Evolutionary conservation across 2,888 invertebrate genomes (phyloP).

Genomic region (Ryuthela nishihirai): DNA sequence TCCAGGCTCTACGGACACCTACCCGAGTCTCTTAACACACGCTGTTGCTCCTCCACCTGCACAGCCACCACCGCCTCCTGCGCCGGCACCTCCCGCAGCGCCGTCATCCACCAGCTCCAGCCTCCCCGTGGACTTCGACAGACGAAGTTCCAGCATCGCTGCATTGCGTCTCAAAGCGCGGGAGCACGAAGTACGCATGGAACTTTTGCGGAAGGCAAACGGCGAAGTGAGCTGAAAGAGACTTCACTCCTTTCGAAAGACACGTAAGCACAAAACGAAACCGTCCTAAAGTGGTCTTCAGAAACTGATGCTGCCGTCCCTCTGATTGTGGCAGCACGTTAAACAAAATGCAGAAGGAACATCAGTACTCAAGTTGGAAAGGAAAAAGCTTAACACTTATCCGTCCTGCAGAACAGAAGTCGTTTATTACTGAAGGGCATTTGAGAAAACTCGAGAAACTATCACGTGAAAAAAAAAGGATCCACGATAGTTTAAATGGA

Average conservation of each 20-base stretch:
- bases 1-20: conserved; percentile 12
- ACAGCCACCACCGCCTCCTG: conserved; percentile 19
- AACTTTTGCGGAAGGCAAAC: conserved; percentile 33
- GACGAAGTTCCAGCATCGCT: conserved; percentile 64
- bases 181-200: conserved; percentile 65
- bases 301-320: no score
- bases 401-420: no score
- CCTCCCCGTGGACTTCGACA: conserved; percentile 47
- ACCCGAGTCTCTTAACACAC: conserved; percentile 4
- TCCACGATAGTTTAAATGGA: no score
- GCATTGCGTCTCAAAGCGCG: conserved; percentile 80
- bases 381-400: no score
- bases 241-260: background rate
- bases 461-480: no score
- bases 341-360: no score
- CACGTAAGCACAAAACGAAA: no score
- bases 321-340: no score
- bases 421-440: no score
- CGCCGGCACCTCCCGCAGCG: conserved; percentile 17
- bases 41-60: conserved; percentile 22
- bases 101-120: conserved; percentile 22
- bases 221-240: conserved; percentile 33
- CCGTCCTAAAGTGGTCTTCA: no score
- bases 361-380: no score
- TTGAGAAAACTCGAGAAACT: no score